Evolutionary conservation across 2,797 vertebrate genomes (phyloP), one percentile per base, ranked within the genome.

Genomic region (Hafferia zeledoni): DNA sequence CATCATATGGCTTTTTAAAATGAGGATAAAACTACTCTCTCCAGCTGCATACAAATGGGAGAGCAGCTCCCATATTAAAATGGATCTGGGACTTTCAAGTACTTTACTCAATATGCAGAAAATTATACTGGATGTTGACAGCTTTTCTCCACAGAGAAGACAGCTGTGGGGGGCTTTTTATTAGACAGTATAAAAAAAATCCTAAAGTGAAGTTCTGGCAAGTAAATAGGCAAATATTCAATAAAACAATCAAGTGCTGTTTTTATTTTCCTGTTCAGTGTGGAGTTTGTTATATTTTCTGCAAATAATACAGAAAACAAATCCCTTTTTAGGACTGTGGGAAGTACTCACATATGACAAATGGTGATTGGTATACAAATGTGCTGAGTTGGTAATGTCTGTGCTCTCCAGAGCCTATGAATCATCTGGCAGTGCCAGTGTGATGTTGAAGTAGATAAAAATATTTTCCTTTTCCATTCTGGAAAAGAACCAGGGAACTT

Each of bases 321-420:
- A 97, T 94, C 87, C 68, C 82, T 83, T 94, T 91, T 87, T 94
- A 95, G 90, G 96, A 82, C 92, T 85, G 82, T 68, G 84, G 95
- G 95, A 97, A 95, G 94, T 95, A 92, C 82, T 97, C 91, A 84
- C 41, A 39, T 77, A 95, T 97, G 95, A 97, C 92, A 96, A 97
- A 97, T 96, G 76, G 94, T 96, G 95, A 96, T 93, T 93, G 96
- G 91, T 83, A 75, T 75, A 90, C 55, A 84, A 94, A 97, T 96
- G 93, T 95, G 97, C 97, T 97, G 96, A 96, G 96, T 84, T 97
- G 89, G 97, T 96, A 93, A 96, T 80, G 91, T 77, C 87, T 96
- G 61, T 60, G 79, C 65, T 92, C 97, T 97, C 90, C 74, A 83
- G 95, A 94, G 96, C 87, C 65, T 64, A 57, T 94, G 93, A 96